phyloP scores from a whole-genome alignment of 2,113 vertebrate species.

The Malurus alboscapulatus region DNA sequence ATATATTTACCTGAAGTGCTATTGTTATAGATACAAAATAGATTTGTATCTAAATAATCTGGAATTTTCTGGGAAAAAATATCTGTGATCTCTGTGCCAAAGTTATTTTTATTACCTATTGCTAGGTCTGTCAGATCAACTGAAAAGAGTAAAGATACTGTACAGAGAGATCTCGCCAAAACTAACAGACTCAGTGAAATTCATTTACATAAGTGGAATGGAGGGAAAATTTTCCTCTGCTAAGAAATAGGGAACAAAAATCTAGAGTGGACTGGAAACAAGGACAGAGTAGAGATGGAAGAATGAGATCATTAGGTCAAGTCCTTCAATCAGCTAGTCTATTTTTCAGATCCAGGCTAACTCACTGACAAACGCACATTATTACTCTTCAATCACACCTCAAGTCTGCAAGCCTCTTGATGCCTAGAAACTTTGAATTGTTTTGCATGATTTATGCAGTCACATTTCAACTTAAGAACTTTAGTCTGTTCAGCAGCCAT shows the following conservation, averaged over 20 bases:
- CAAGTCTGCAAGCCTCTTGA: conserved; percentile 45
- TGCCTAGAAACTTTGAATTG: conserved; percentile 42
- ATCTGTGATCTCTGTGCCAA: not conserved
- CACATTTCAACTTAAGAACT: conserved; percentile 43
- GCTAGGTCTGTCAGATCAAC: not conserved
- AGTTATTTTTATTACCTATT: not conserved
- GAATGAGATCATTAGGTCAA: conserved; percentile 63
- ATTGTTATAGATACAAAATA: not conserved
- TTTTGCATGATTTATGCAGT: conserved; percentile 56
- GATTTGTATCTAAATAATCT: not conserved
- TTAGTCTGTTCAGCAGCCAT: not conserved
- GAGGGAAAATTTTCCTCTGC: not conserved
- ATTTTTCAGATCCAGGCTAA: conserved; percentile 55
- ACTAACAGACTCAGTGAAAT: not conserved
- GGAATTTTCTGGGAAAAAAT: not conserved
- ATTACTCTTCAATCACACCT: conserved; percentile 64
- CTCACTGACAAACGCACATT: conserved; percentile 38
- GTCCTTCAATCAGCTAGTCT: conserved; percentile 58
- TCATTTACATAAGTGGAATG: conserved; percentile 44
- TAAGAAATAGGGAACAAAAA: conserved; percentile 31
- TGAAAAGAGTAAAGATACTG: not conserved
- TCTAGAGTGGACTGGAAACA: conserved; percentile 42
- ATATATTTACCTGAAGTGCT: not conserved
- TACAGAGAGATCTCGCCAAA: conserved; percentile 2
- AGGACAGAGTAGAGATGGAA: conserved; percentile 45